Evolutionary conservation across 2,888 invertebrate species (phyloP), one percentile per base, ranked within the genome.

Genomic region (Thera obeliscata): DNA sequence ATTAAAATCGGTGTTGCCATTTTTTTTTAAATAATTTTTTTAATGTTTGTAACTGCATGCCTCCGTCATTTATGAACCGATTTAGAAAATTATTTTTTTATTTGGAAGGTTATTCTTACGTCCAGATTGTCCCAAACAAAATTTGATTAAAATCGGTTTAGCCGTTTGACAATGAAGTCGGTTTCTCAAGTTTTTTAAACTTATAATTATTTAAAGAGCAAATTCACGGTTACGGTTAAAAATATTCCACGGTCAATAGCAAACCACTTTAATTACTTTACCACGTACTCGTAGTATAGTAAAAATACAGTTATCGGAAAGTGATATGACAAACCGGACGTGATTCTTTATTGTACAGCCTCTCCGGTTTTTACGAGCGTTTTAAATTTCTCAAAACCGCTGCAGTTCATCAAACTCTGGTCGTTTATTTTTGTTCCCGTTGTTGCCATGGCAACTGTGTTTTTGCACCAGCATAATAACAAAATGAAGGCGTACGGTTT

Each of bases 261-360:
- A 83, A 56, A 88, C 91, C 92, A 92, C 92, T 93, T 92, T 92
- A 92, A 93, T 93, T 90, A 89, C 89, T 88, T 88, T 85, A 87
- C 86, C 87, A 86, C 85, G 87, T 85, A 82, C 87, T 85, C 85
- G 87, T 85, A 82, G 82, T 82, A 86, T 87, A 87, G 88, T 88
- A 87, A 87, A 80, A 84, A 85, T 87, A 90, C 92, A 88, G 93
- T 89, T 93, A 86, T 83, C 80, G 82, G 89, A 91, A 90, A 91
- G 90, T 89, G 89, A 91, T 88, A 85, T 87, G 84, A 84, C 80
- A 82, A 81, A 81, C 83, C 81, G 81, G 83, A 82, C 76, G 76
- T 67, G 66, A 76, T 71, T 79, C 74, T 77, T 78, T 80, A 78
- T 79, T 80, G 76, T 71, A 52, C 52, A 52, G 73, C 54, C 63